phyloP scores from a whole-genome alignment of 1,140 invertebrate genomes.

The Anadara kagoshimensis region DNA sequence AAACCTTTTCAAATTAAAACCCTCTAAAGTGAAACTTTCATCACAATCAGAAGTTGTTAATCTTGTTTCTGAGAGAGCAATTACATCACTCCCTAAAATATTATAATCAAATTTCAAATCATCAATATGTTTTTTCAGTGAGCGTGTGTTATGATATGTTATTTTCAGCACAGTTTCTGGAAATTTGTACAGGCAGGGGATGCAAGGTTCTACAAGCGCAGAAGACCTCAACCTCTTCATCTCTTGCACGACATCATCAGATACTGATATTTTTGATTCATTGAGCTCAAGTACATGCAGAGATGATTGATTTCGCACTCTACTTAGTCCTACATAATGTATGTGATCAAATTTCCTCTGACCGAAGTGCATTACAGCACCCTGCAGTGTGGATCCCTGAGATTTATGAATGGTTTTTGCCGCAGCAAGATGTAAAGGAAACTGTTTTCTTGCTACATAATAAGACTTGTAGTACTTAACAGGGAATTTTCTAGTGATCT shows the following conservation, averaged over 20 bases:
- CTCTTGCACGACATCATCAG: background rate
- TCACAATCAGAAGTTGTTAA: too few species aligned
- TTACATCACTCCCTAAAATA: too few species aligned
- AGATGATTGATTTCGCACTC: background rate
- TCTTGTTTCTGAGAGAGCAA: too few species aligned
- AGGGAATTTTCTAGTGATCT: too few species aligned
- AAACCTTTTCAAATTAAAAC: too few species aligned
- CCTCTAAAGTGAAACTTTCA: too few species aligned
- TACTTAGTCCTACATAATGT: conserved; percentile 22
- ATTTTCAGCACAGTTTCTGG: background rate
- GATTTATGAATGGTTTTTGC: conserved; percentile 22
- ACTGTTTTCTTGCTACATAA: conserved; percentile 1
- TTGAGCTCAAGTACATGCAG: background rate
- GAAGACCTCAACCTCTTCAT: background rate
- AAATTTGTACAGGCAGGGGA: background rate
- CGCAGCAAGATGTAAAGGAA: background rate
- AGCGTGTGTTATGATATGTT: background rate
- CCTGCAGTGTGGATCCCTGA: conserved; percentile 13
- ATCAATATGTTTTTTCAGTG: background rate
- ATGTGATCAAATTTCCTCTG: conserved; percentile 18
- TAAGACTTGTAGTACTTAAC: too few species aligned
- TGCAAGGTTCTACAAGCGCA: too few species aligned
- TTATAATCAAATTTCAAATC: background rate
- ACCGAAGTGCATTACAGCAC: conserved; percentile 6
- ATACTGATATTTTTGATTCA: background rate